phyloP scores from a whole-genome alignment of 2,888 invertebrate genomes.

The Timandra comae region DNA sequence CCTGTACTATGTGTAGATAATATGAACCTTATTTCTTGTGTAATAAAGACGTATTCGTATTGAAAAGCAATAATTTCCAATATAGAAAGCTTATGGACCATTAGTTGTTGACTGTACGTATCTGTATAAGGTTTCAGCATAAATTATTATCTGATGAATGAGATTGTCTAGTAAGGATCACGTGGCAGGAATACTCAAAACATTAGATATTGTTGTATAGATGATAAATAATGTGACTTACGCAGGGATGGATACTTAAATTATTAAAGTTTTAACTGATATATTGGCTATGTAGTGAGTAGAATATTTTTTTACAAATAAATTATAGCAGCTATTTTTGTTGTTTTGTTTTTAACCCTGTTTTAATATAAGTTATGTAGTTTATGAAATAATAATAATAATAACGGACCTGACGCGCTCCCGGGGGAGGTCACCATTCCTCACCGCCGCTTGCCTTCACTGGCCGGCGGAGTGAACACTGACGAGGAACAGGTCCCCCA shows the following conservation, averaged over 20 bases:
- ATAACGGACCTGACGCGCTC: too few relatives aligned
- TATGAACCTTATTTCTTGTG: conserved; percentile 22
- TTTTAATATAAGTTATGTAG: too few relatives aligned
- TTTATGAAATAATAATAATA: too few relatives aligned
- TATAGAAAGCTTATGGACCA: conserved; percentile 67
- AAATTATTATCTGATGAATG: conserved; percentile 66
- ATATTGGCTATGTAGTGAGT: conserved; percentile 82
- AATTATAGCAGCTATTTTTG: conserved; percentile 74
- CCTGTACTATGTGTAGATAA: background rate
- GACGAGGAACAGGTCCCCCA: too few relatives aligned
- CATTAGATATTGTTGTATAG: conserved; percentile 75
- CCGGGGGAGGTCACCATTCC: too few relatives aligned
- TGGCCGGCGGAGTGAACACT: too few relatives aligned
- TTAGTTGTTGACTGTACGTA: conserved; percentile 54
- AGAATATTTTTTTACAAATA: conserved; percentile 85
- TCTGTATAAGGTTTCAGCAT: conserved; percentile 68
- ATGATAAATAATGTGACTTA: conserved; percentile 77
- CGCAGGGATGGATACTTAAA: conserved; percentile 79
- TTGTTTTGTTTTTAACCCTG: conserved; percentile 30
- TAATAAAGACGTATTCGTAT: conserved; percentile 35
- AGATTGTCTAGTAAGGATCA: conserved; percentile 45
- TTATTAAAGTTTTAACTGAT: conserved; percentile 77
- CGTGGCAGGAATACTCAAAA: conserved; percentile 71
- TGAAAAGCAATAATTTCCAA: conserved; percentile 52
- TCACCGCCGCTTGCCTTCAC: too few relatives aligned